These are phyloP conservation scores for Pedetes capensis DNA, from an alignment of 2,113 vertebrate genomes.

Conservation along the genomic window DNA sequence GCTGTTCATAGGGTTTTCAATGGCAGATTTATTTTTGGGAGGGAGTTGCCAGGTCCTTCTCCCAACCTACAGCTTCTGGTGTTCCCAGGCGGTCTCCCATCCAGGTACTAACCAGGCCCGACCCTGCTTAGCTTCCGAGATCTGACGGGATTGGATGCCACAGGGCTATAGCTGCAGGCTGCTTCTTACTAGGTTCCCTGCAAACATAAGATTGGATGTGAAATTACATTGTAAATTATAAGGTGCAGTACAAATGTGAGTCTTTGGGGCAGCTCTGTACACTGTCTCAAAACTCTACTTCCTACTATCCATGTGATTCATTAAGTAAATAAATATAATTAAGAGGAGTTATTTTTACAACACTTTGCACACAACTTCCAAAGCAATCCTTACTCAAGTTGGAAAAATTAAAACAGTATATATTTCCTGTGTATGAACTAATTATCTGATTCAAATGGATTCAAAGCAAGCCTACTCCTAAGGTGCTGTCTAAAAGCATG, in stretches of 20 bases:
- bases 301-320: slow-evolving; percentile 26
- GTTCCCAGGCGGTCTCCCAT: too few relatives aligned
- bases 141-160: too few relatives aligned
- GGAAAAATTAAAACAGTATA: slow-evolving; percentile 58
- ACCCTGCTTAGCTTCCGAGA: too few relatives aligned
- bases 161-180: too few relatives aligned
- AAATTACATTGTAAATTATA: background rate
- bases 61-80: too few relatives aligned
- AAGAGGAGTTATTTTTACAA: slow-evolving; percentile 53
- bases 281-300: background rate
- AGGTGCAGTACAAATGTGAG: background rate
- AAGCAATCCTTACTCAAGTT: slow-evolving; percentile 27
- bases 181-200: background rate
- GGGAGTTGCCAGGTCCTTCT: too few relatives aligned
- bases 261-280: background rate
- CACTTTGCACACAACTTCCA: slow-evolving; percentile 16
- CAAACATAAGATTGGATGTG: background rate
- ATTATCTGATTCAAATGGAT: slow-evolving; percentile 8
- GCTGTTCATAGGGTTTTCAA: too few relatives aligned
- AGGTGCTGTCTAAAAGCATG: background rate
- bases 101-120: too few relatives aligned
- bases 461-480: background rate
- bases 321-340: slow-evolving; percentile 65
- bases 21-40: too few relatives aligned
- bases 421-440: slow-evolving; percentile 49